Evolutionary conservation across 1,140 invertebrate genomes (phyloP).

Genomic region (Drosophila bocqueti): DNA sequence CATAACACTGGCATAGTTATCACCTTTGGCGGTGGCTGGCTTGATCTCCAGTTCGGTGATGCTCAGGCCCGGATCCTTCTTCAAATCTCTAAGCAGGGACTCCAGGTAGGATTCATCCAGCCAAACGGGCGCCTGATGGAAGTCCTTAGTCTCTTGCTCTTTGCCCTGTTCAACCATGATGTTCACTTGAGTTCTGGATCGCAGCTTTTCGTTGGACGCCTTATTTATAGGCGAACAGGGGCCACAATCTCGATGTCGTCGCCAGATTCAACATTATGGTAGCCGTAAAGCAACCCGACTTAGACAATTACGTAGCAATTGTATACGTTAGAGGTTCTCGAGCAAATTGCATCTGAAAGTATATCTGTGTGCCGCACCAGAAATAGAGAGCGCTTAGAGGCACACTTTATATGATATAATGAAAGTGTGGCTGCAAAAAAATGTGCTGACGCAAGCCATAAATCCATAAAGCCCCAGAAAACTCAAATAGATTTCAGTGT

Average conservation of each 20-base stretch:
- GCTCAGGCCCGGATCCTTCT: slow-evolving; percentile 55
- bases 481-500: slow-evolving; percentile 11
- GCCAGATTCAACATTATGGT: slow-evolving; percentile 28
- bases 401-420: slow-evolving; percentile 16
- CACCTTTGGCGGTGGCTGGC: slow-evolving; percentile 79
- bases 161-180: slow-evolving; percentile 57
- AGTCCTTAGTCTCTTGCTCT: slow-evolving; percentile 27
- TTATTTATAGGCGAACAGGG: slow-evolving; percentile 48
- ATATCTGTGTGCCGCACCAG: slow-evolving; percentile 15
- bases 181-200: slow-evolving; percentile 19
- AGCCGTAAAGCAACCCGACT: slow-evolving; percentile 45
- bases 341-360: slow-evolving; percentile 16
- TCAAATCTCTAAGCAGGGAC: slow-evolving; percentile 46
- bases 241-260: slow-evolving; percentile 8
- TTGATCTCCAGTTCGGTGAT: slow-evolving; percentile 59
- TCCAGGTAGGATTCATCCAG: slow-evolving; percentile 69
- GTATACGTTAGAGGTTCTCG: slow-evolving; percentile 1
- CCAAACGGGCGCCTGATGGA: slow-evolving; percentile 69
- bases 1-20: slow-evolving; percentile 83
- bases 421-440: slow-evolving; percentile 38
- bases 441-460: no score
- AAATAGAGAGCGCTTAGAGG: background rate
- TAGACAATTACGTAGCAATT: slow-evolving; percentile 27
- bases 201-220: background rate
- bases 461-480: slow-evolving; percentile 30